A percentile compares a stretch with the other conserved stretches of the same genome.
These are phyloP conservation scores for Hydrozoanthus gracilis DNA, from an alignment of 92 coral and sea anemone genomes.

Conservation along the genomic window DNA sequence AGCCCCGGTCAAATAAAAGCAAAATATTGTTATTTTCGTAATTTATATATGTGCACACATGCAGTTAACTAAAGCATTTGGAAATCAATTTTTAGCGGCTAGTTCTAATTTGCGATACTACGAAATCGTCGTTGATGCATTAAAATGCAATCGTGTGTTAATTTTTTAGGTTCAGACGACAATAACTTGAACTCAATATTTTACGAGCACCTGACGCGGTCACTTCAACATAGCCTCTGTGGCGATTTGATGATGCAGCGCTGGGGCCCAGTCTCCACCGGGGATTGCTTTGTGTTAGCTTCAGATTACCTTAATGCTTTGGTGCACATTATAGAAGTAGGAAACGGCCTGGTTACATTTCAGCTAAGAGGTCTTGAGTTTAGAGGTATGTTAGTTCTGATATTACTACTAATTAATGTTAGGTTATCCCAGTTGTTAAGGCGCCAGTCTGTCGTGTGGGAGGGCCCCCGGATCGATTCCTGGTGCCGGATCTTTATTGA, in stretches of 20 bases:
- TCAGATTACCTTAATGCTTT: slow-evolving; percentile 96
- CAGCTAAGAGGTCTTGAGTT: slow-evolving; percentile 97
- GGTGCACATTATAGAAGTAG: slow-evolving; percentile 97
- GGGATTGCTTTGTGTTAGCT: slow-evolving; percentile 97
- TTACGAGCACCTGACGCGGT: slow-evolving; percentile 97
- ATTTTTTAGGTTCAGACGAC: slow-evolving; percentile 86
- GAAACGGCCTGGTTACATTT: slow-evolving; percentile 95
- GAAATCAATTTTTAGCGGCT: no score
- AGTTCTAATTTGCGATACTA: no score
- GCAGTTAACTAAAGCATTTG: no score
- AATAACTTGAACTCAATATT: slow-evolving; percentile 95
- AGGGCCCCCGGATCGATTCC: no score
- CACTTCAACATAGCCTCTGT: slow-evolving; percentile 95
- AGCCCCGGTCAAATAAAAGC: no score
- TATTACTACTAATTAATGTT: not conserved
- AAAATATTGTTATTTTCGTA: no score
- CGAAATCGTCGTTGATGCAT: no score
- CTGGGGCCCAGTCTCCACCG: slow-evolving; percentile 98
- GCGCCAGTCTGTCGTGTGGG: no score
- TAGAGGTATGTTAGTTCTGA: slow-evolving; percentile 67
- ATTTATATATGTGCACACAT: no score
- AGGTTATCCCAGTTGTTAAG: no score
- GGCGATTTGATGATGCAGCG: slow-evolving; percentile 98
- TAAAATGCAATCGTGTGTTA: no score
- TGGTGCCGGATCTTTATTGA: no score